phyloP scores from a whole-genome alignment of 2,113 vertebrate species.

The Tragelaphus imberbis region DNA sequence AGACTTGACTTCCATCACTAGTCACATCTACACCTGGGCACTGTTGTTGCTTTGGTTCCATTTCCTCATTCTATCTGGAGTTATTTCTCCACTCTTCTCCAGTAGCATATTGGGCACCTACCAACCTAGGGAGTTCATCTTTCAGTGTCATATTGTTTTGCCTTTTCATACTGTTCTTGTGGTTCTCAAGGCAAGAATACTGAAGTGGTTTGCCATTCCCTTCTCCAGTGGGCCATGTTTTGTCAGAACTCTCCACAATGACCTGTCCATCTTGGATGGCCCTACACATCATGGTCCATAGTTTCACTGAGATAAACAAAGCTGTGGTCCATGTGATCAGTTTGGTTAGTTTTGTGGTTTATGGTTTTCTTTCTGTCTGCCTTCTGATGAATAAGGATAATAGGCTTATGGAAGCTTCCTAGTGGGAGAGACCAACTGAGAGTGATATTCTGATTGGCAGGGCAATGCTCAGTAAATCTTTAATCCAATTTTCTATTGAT shows the following conservation, averaged over 20 bases:
- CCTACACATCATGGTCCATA: not conserved
- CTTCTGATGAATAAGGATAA: not conserved
- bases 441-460: not conserved
- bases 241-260: not conserved
- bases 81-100: not conserved
- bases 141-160: not conserved
- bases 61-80: not conserved
- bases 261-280: rapidly evolving
- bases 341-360: not conserved
- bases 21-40: not conserved
- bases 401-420: not conserved
- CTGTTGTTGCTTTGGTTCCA: not conserved
- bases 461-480: not conserved
- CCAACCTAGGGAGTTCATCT: not conserved
- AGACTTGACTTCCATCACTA: not conserved
- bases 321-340: not conserved
- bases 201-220: not conserved
- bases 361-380: not conserved
- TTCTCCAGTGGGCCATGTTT: not conserved
- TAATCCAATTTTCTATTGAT: not conserved
- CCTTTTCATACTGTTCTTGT: not conserved
- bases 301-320: not conserved
- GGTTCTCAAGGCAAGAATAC: not conserved
- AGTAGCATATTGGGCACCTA: not conserved
- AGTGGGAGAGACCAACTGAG: not conserved